Evolutionary conservation across 2,797 vertebrate species (phyloP), one percentile per base, ranked within the genome.

Genomic region (Myotis findleyi): DNA sequence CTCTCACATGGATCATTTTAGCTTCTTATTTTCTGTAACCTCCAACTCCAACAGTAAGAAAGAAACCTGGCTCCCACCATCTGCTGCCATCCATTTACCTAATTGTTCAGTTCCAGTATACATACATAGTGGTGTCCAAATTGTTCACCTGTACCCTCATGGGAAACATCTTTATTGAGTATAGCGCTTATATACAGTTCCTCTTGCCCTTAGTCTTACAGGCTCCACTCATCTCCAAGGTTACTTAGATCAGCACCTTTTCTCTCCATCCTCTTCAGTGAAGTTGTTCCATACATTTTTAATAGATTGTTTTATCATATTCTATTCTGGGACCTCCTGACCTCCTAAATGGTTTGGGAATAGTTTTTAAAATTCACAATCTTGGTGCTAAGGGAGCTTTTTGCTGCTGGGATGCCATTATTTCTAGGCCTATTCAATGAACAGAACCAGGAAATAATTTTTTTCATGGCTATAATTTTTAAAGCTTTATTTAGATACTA

Each of bases 401-500:
- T 83, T 89, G n/a, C 23, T 89, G 25, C 23, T 25, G 25, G 49
- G 17, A 66, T 76, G 16, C 47, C 44, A 69, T 84, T 89, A 59
- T 76, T 95, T 77, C 18, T 77, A 84, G 80, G 83, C 17, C 27
- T 85, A 71, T 66, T 84, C 23, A 84, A 27, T 77, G 53, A 89
- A 83, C 23, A 88, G 23, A 83, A 64, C 30, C 8, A 85, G 73
- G 13, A 62, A 84, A 84, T 77, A 83, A 25, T 69, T 59, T 25
- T 51, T 87, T 82, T 91, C 25, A 49, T 76, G 27, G 49, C 49
- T 57, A 73, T 49, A 66, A 80, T 80, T 9, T 72, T 51, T 79
- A 27, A 59, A 59, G 57, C 25, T 27, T 59, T 13, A 59, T 59
- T 59, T 59, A 25, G 27, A 59, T 59, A 38, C 38, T 38, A 38